A percentile compares a stretch with the other conserved stretches of the same genome.
Evolutionary conservation across 2,113 vertebrate species (phyloP).

Genomic region (Oreotrochilus melanogaster): DNA sequence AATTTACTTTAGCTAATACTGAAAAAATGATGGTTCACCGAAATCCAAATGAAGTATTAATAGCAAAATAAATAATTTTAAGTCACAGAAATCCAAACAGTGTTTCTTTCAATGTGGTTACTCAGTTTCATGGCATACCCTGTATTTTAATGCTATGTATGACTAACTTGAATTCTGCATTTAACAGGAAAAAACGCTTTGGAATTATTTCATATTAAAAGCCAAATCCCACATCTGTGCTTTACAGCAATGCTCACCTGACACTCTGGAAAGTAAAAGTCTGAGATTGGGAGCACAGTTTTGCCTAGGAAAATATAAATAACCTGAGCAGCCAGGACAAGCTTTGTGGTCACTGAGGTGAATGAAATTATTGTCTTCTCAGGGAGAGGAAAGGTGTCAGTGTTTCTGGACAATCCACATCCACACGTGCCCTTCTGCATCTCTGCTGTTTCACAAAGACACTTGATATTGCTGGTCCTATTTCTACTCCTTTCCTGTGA

Average conservation of each 20-base stretch:
- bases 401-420: background rate
- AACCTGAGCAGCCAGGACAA: background rate
- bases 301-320: background rate
- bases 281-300: background rate
- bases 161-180: background rate
- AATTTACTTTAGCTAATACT: background rate
- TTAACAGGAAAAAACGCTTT: background rate
- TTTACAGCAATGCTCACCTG: background rate
- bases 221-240: background rate
- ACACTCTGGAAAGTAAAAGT: background rate
- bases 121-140: background rate
- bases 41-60: background rate
- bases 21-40: background rate
- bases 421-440: rapidly evolving
- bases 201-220: background rate
- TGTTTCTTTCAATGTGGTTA: background rate
- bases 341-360: background rate
- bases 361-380: background rate
- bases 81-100: background rate
- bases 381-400: background rate
- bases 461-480: background rate
- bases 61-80: background rate
- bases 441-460: background rate
- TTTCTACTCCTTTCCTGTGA: background rate
- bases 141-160: background rate